Evolutionary conservation across 2,888 invertebrate genomes (phyloP).

Genomic region (Aphodius granarius): DNA sequence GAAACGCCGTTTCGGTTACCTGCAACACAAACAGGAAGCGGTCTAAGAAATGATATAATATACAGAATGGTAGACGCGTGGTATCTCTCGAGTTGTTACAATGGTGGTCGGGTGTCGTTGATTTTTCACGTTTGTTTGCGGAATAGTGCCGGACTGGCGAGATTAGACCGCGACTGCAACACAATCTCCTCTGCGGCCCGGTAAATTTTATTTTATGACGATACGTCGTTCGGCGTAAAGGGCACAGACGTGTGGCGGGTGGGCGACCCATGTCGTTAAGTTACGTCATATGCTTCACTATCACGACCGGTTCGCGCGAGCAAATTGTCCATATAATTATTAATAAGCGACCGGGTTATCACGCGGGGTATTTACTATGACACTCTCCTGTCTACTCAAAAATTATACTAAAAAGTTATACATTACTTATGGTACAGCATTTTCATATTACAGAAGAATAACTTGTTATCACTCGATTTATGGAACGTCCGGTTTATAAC

Average conservation of each 20-base stretch:
- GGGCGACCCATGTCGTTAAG: not conserved
- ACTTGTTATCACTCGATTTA: too few relatives aligned
- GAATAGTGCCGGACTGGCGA: not conserved
- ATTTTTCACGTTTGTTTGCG: not conserved
- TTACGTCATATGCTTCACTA: not conserved
- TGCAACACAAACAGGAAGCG: slow-evolving; percentile 6
- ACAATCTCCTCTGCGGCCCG: not conserved
- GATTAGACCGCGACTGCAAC: not conserved
- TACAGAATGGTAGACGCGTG: not conserved
- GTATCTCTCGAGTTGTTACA: not conserved
- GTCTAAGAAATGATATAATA: not conserved
- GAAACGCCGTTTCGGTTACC: not conserved
- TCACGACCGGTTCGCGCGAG: not conserved
- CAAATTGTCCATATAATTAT: not conserved
- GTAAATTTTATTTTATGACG: not conserved
- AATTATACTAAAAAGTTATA: too few relatives aligned
- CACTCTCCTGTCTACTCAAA: not conserved
- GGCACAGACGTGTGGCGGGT: not conserved
- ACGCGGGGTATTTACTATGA: not conserved
- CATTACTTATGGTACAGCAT: too few relatives aligned
- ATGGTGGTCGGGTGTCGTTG: not conserved
- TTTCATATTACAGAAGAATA: too few relatives aligned
- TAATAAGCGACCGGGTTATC: not conserved
- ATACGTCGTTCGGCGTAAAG: not conserved
- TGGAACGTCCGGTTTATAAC: too few relatives aligned